Conservation (phyloP, 2,113 vertebrate species). For the Pantherophis guttatus region DNA sequence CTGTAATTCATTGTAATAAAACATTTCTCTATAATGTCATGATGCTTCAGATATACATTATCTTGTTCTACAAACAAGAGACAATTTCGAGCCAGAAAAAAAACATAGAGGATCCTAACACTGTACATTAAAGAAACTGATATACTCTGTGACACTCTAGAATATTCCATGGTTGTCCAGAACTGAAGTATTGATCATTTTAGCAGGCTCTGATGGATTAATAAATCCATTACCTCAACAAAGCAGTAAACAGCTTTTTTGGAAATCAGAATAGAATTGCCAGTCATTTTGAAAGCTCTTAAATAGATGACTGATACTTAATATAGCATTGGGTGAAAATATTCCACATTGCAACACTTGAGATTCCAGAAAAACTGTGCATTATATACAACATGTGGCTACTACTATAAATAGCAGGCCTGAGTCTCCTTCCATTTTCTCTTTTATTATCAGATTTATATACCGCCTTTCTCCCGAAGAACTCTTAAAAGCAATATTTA, state of each 20-base stretch:
- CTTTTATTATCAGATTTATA: too few relatives aligned
- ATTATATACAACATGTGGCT: not conserved
- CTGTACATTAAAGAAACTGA: not conserved
- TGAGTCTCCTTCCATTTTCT: not conserved
- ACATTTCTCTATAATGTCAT: not conserved
- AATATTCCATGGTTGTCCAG: not conserved
- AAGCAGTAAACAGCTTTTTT: constrained; percentile 23
- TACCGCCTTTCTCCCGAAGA: too few relatives aligned
- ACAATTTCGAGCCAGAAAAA: not conserved
- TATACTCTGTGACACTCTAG: not conserved
- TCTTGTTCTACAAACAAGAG: not conserved
- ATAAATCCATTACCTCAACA: not conserved
- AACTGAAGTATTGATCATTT: not conserved
- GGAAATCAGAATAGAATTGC: constrained; percentile 9
- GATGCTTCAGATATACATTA: not conserved
- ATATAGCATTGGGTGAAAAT: not conserved
- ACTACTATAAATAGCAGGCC: not conserved
- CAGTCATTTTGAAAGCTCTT: not conserved
- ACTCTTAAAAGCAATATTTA: not conserved
- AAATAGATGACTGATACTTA: not conserved
- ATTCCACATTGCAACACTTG: not conserved
- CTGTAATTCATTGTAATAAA: not conserved
- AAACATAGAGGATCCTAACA: not conserved
- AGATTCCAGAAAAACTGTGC: not conserved
- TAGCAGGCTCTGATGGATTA: constrained; percentile 12